phyloP scores from a whole-genome alignment of 2,797 vertebrate genomes.

The Dermochelys coriacea region DNA sequence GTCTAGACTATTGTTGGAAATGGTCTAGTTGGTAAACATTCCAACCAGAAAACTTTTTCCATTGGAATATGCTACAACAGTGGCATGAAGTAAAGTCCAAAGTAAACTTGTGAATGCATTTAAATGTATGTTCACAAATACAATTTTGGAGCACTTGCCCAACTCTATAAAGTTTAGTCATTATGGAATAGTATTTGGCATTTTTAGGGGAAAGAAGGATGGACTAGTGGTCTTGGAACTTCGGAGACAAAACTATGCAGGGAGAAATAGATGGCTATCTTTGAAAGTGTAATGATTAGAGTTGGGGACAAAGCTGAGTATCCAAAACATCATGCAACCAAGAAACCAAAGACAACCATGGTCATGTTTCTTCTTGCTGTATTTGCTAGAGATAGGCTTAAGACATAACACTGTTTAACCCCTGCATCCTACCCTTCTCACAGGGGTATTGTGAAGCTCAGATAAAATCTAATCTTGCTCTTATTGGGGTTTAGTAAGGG shows the following conservation, averaged over 20 bases:
- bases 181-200: not conserved
- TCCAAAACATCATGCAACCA: not conserved
- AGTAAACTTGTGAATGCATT: not conserved
- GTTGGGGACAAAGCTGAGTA: not conserved
- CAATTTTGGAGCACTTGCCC: not conserved
- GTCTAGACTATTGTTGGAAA: not conserved
- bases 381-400: not conserved
- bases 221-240: accelerated
- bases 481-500: not conserved
- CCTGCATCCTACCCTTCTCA: not conserved
- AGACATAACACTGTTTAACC: not conserved
- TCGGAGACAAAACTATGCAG: too few relatives aligned
- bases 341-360: not conserved
- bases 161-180: not conserved
- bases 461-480: not conserved
- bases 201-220: not conserved
- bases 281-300: not conserved
- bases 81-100: not conserved
- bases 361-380: not conserved
- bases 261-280: not conserved
- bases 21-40: not conserved
- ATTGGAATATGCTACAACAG: not conserved
- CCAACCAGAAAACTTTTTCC: not conserved
- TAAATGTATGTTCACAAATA: not conserved
- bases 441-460: not conserved